Evolutionary conservation across 2,888 invertebrate species (phyloP), one percentile per base, ranked within the genome.

Genomic region (Drosophila acutilabella): DNA sequence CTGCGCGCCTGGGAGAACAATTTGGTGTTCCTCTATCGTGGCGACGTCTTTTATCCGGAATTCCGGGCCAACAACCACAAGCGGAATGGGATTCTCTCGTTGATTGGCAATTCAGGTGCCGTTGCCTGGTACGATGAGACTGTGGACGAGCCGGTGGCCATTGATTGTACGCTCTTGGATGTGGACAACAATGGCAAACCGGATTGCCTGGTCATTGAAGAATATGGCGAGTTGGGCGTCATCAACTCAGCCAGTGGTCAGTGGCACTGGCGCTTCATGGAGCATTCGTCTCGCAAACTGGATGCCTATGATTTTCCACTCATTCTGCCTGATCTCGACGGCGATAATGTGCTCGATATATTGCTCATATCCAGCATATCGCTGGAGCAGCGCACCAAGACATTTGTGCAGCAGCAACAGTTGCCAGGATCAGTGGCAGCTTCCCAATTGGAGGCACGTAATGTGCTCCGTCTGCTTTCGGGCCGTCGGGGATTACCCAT

Each of bases 161-260:
- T 97, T 36, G 95, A 96, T 88, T 97, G 97, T 88, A 93, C 94
- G 23, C 92, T 95, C 1, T 93, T 96, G 57, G 96, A 97, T 92
- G 94, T 95, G 0, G 95, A 96, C 90, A 93, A 93, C 54, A 95
- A 96, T 89, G 95, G 95, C 10, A 94, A 94, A 58, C 94, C 95
- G 11, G 96, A 97, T 86, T 97, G 97, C 78, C 93, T 97, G 59
- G 94, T 97, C 5, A 93, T 95, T 16, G 96, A 96, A 20, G 94
- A 95, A 36, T 94, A 94, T 74, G 96, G 96, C 0, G 93, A 95
- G 62, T 76, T 94, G 69, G 93, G 94, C 50, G 94, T 94, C 45
- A 93, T 95, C 11, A 94, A 95, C 85, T 94, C 95, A 5, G 92
- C 94, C 6, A 93, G 94, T 14, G 95, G 95, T 7, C 64, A 94